Evolutionary conservation across 2,797 vertebrate genomes (phyloP), one percentile per base, ranked within the genome.

Genomic region (Gallirallus australis): DNA sequence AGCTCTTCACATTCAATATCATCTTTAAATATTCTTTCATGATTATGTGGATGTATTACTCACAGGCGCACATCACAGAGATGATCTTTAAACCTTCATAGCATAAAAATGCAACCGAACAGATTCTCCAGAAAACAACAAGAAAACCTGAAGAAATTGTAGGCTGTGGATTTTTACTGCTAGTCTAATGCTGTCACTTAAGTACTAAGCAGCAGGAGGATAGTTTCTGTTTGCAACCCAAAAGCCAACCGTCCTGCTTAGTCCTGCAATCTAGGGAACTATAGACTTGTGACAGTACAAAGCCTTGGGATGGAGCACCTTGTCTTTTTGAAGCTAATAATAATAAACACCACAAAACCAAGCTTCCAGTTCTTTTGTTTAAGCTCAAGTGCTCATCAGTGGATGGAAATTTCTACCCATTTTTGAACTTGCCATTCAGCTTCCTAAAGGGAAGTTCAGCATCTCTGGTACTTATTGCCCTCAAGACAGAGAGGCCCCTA

Each of bases 401-500:
- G 8, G 23, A 61, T 24, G 11, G 40, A 64, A 83, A 57, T 50
- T 91, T 60, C 68, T 77, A 45, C 25, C 60, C 31, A 9, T 15
- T 87, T 48, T 4, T 33, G n/a, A 88, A 75, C 37, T 40, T 24
- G 7, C 31, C 52, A 7, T 33, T 52, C 48, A 66, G 82, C 48
- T 64, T 70, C 68, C 60, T 61, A 37, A 60, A 71, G 57, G 39
- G 56, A 95, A 33, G 45, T 53, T 93, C 69, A 53, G 61, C 71
- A 64, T 35, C 79, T 59, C 33, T 48, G 45, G 13, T 13, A 23
- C 6, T 70, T 33, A 42, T 19, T 54, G 16, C n/a, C 59, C 91
- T 84, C 17, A 42, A 77, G 82, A 82, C 82, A 82, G 86, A 88
- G 73, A 70, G 24, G 69, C 7, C 76, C 65, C 91, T 81, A 27